Base-by-base conservation (phyloP, 92 coral and sea anemone species). In the Muricea muricata region DNA sequence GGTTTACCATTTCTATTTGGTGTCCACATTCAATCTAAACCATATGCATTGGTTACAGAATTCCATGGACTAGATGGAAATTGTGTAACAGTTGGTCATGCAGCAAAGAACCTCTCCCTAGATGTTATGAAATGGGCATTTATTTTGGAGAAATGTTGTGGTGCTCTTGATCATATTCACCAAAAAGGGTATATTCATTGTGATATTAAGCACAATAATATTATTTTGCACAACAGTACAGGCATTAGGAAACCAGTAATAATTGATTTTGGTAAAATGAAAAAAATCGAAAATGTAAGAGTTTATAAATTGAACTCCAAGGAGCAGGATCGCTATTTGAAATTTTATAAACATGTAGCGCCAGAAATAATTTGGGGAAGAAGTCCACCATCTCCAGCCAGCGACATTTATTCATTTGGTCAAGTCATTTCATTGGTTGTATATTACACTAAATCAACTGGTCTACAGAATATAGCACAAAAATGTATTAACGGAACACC, bases 1-100 rank as follows among this genome's bases (percentile, higher is more conserved):
- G 60, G 67, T 50, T 73, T 87, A 13, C 90, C 90, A 1, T 52
- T 87, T 28, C 56, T 86, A 14, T 47, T 80, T 24, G 89, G 89
- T 21, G 66, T 79, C 48, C 15, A 78, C 41, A 17, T 45, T 11
- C 52, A 61, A 31, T 26, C 41, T 3, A 78, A 63, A 75, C 89
- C 86, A 31, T 78, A 56, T 65, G 31, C 70, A 24, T 32, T 85
- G 26, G 89, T 85, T 15, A 78, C 85, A 18, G 85, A 85, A 61
- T 85, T 85, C 45, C 63, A 32, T 65, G 85, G 86, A 30, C 40
- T 77, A 9, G 73, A 29, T 63, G 55, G 56, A 18, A 34, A 32
- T 23, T 28, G 76, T 26, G 65, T 61, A 41, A 85, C 85, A 40
- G 15, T 85, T n/a, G 29, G 61, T 65, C 85, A 39, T 35, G 79